These are phyloP conservation scores for Butorides virescens DNA, from an alignment of 2,113 vertebrate genomes.

Conservation along the genomic window DNA sequence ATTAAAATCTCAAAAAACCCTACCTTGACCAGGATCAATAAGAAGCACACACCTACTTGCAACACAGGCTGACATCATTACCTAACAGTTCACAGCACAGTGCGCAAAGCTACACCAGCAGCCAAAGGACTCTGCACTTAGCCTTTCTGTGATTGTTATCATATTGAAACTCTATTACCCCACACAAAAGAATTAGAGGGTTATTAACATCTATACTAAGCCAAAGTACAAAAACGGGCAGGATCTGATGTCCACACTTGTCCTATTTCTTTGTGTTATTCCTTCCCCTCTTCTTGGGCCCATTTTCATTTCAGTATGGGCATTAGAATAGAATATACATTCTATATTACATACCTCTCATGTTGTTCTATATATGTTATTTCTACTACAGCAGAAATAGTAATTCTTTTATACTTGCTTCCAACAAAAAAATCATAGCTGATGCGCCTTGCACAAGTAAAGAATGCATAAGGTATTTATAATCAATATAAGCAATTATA, in stretches of 20 bases:
- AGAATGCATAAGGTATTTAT: not conserved
- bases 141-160: not conserved
- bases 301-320: not conserved
- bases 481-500: not conserved
- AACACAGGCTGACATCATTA: not conserved
- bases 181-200: not conserved
- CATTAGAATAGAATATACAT: not conserved
- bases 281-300: not conserved
- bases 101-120: not conserved
- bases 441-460: not conserved
- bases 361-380: not conserved
- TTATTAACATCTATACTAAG: not conserved
- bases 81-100: not conserved
- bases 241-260: not conserved
- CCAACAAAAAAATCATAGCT: not conserved
- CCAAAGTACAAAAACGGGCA: slow-evolving; percentile 30
- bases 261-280: not conserved
- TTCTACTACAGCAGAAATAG: not conserved
- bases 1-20: not conserved
- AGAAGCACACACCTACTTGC: not conserved
- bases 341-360: not conserved
- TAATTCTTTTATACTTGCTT: not conserved
- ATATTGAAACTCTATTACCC: not conserved
- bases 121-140: slow-evolving; percentile 36
- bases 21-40: not conserved